These are phyloP conservation scores for Phrynocephalus versicolor DNA, from an alignment of 2,113 vertebrate species.

Conservation along the genomic window DNA sequence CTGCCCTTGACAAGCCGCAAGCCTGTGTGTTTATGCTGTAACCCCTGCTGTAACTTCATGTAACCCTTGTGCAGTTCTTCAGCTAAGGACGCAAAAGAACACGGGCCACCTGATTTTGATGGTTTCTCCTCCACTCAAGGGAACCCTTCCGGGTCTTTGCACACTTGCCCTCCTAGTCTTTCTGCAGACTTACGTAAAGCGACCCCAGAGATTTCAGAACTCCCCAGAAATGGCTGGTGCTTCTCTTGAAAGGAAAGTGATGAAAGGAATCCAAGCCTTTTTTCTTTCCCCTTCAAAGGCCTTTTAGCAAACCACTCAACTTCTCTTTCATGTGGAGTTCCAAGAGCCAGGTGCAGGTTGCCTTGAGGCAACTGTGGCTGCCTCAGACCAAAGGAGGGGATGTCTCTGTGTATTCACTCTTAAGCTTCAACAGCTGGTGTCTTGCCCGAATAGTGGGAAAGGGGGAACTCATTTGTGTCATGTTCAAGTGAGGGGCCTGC, in stretches of 20 bases:
- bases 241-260: neutral
- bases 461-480: neutral
- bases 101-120: neutral
- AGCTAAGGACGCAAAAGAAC: neutral
- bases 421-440: neutral
- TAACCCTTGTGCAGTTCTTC: no score
- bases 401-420: no score
- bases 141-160: neutral
- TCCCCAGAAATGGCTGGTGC: neutral
- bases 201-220: rapidly evolving
- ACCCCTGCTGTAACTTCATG: no score
- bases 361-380: neutral
- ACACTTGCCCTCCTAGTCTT: neutral
- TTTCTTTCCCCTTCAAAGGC: neutral
- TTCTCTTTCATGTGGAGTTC: constrained; percentile 1
- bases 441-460: neutral
- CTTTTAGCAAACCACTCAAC: neutral
- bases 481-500: neutral
- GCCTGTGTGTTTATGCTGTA: no score
- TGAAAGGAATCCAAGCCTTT: rapidly evolving
- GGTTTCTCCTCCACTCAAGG: neutral
- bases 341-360: neutral
- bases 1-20: neutral
- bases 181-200: neutral
- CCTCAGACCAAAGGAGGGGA: neutral